Percentiles rank a stretch among this genome's conserved stretches.
phyloP scores from a whole-genome alignment of 2,797 vertebrate genomes.

The Lepus townsendii region DNA sequence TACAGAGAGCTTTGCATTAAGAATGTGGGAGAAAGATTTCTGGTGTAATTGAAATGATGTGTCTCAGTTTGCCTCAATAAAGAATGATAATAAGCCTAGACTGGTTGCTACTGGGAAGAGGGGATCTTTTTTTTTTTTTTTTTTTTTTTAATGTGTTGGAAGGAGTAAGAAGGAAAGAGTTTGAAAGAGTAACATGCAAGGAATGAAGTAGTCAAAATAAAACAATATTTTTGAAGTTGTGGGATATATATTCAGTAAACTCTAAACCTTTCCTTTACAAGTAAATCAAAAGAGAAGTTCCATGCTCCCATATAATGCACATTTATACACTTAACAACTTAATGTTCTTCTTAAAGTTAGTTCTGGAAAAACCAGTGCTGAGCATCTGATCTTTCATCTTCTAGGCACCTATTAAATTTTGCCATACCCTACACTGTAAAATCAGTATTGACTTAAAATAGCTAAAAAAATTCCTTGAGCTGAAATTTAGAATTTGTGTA shows the following conservation, averaged over 20 bases:
- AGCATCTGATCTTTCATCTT: not conserved
- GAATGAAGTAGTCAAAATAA: slow-evolving; percentile 4
- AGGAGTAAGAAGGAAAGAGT: slow-evolving; percentile 12
- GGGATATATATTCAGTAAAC: slow-evolving; percentile 62
- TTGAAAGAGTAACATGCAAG: not conserved
- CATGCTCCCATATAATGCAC: not conserved
- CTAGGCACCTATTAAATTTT: slow-evolving; percentile 25
- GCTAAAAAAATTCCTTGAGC: not conserved
- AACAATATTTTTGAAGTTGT: slow-evolving; percentile 3
- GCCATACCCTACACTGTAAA: slow-evolving; percentile 4
- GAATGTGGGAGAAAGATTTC: slow-evolving; percentile 52
- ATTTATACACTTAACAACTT: not conserved
- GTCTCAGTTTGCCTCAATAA: slow-evolving; percentile 33
- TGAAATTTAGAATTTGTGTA: slow-evolving; percentile 31
- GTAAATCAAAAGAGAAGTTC: slow-evolving; percentile 38
- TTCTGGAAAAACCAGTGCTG: slow-evolving; percentile 18
- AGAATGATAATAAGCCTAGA: slow-evolving; percentile 39
- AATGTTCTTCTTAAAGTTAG: slow-evolving; percentile 33
- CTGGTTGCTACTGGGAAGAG: slow-evolving; percentile 33
- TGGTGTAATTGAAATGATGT: slow-evolving; percentile 48
- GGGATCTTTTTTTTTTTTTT: not conserved
- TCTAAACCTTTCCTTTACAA: slow-evolving; percentile 16
- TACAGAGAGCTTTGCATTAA: slow-evolving; percentile 36
- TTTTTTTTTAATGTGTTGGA: not conserved
- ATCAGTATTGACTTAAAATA: slow-evolving; percentile 39